Evolutionary conservation across 1,140 invertebrate genomes (phyloP).

Genomic region (Lysiphlebus fabarum): DNA sequence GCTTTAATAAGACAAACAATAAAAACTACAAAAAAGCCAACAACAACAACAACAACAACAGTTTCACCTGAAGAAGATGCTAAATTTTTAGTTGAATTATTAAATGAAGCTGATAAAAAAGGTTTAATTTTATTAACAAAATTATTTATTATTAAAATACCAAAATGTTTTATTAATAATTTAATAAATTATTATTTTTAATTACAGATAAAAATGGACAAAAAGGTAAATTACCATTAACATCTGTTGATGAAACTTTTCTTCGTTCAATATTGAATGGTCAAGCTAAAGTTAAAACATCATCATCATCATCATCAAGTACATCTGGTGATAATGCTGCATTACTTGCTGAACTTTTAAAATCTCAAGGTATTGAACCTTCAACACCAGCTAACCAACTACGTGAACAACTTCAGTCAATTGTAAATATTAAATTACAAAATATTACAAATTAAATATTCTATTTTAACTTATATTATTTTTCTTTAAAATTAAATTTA

Average conservation of each 20-base stretch:
- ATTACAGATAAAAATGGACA: not conserved
- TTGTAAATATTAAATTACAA: slow-evolving; percentile 57
- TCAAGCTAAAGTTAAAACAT: slow-evolving; percentile 26
- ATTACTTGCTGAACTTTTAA: slow-evolving; percentile 63
- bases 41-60: slow-evolving; percentile 27
- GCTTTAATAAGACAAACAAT: slow-evolving; percentile 12
- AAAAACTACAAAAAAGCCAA: slow-evolving; percentile 21
- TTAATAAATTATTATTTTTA: not conserved
- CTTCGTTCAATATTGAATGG: slow-evolving; percentile 39
- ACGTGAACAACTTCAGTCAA: slow-evolving; percentile 58
- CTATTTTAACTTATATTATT: too few relatives aligned
- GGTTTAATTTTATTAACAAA: slow-evolving; percentile 3
- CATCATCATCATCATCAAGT: slow-evolving; percentile 9
- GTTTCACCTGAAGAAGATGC: slow-evolving; percentile 47
- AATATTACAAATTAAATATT: too few relatives aligned
- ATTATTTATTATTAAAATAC: too few relatives aligned
- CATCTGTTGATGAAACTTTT: slow-evolving; percentile 42
- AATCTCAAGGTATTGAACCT: slow-evolving; percentile 66
- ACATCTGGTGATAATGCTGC: slow-evolving; percentile 58
- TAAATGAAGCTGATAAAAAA: slow-evolving; percentile 29
- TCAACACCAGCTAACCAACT: slow-evolving; percentile 57
- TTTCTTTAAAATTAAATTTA: too few relatives aligned
- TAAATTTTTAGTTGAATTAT: slow-evolving; percentile 40
- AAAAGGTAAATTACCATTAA: slow-evolving; percentile 8
- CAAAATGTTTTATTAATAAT: too few relatives aligned